Evolutionary conservation across 2,888 invertebrate species (phyloP).

Genomic region (Drosophila dives): DNA sequence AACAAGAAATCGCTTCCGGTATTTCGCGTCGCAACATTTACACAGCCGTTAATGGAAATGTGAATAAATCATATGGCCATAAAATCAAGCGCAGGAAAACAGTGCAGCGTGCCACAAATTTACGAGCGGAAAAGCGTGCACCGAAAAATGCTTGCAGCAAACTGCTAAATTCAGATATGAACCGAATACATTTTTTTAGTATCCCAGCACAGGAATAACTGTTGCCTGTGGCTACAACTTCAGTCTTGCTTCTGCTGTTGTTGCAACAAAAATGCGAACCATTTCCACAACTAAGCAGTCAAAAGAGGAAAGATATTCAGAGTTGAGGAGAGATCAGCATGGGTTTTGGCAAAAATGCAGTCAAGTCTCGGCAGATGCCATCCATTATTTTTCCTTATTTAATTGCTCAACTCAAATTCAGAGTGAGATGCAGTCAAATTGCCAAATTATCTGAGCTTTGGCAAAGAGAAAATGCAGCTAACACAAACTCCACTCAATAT

Average conservation of each 20-base stretch:
- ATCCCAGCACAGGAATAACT: constrained; percentile 1
- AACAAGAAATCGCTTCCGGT: constrained; percentile 80
- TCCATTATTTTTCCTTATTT: neutral
- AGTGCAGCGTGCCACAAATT: constrained; percentile 48
- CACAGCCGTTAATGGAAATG: constrained; percentile 79
- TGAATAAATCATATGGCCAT: constrained; percentile 74
- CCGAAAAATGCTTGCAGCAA: constrained; percentile 19
- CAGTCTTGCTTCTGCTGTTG: neutral
- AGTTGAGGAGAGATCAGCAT: neutral
- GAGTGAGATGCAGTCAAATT: neutral
- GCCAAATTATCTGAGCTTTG: neutral
- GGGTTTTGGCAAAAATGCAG: constrained; percentile 7
- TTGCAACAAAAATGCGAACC: constrained; percentile 10
- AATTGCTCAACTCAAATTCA: neutral
- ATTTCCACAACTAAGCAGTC: neutral
- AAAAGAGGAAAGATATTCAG: neutral
- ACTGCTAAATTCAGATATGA: constrained; percentile 40
- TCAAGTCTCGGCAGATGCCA: constrained; percentile 7
- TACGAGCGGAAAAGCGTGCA: constrained; percentile 45
- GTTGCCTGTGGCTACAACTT: neutral
- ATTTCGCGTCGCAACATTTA: constrained; percentile 78
- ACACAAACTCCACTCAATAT: neutral
- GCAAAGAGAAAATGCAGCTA: neutral
- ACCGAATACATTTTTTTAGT: constrained; percentile 37
- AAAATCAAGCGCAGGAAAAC: constrained; percentile 73